Evolutionary conservation across 2,113 vertebrate species (phyloP), one percentile per base, ranked within the genome.

Genomic region (Lophius piscatorius): DNA sequence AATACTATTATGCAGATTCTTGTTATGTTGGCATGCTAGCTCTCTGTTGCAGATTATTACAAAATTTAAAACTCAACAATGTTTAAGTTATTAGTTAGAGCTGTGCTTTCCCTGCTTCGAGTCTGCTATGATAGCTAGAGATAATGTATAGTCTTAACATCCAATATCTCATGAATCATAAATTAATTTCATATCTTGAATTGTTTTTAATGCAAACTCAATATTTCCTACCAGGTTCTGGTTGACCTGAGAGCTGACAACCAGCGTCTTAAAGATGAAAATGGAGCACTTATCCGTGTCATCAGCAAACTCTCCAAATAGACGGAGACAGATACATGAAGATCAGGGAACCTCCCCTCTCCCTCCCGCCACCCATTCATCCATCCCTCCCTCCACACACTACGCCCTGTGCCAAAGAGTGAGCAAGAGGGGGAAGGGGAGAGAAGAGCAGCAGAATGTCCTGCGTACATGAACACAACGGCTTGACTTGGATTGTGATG

Each of bases 251-350:
- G 93, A 84, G 94, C 96, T 0, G 97, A 99, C 89, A 99, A 99
- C 92, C 95, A 98, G 89, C 92, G 97, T 74, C 94, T 99, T 85
- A 99, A 98, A 88, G 97, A 99, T 18, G 97, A 99, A 89, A 99
- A 99, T 0, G 96, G 96, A 66, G 97, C 97, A 38, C 93, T 99
- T 79, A 98, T 99, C 89, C 89, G 97, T 79, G 96, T 99, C 88
- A 99, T 99, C 93, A 98, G 96, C 92, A 99, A 99, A 86, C 93
- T 99, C 77, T 99, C 97, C 84, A 99, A 99, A 86, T 99, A 98
- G 90, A 84, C 10, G 2, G 16, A 17, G 57, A 42, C 56, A 51
- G 41, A 33, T 51, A 68, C 62, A 52, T 17, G 58, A 77, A 61
- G 54, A 70, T 56, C 83, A 83, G 87, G 85, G 81, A 86, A 58